Evolutionary conservation across 64 coral and sea anemone genomes (phyloP).

Genomic region (Hydrozoanthus tunicans): DNA sequence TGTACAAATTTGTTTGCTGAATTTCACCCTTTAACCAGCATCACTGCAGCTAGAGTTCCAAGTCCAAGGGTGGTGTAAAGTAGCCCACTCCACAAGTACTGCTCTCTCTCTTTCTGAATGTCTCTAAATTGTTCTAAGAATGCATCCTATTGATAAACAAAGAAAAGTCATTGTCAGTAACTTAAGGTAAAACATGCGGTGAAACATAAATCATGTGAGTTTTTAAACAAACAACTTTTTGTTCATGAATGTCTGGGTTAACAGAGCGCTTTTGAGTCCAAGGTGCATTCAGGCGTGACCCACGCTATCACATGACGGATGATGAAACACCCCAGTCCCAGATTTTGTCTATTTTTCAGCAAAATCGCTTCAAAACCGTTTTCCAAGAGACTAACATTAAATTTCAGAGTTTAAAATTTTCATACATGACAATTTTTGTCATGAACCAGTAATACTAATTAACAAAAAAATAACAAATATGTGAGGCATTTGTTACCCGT

Average conservation of each 20-base stretch:
- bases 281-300: neutral
- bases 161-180: neutral
- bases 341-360: neutral
- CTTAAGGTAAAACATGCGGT: neutral
- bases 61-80: slow-evolving; percentile 85
- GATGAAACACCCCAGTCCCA: neutral
- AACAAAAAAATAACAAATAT: neutral
- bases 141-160: slow-evolving; percentile 64
- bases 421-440: too few relatives aligned
- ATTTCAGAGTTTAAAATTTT: neutral
- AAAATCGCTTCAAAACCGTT: too few relatives aligned
- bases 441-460: neutral
- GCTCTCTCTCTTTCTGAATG: slow-evolving; percentile 68
- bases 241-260: slow-evolving; percentile 10
- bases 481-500: neutral
- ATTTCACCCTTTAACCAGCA: slow-evolving; percentile 65
- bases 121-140: slow-evolving; percentile 86
- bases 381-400: neutral
- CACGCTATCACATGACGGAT: neutral
- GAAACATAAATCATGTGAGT: neutral
- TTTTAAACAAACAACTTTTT: neutral
- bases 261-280: neutral
- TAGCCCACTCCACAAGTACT: slow-evolving; percentile 83
- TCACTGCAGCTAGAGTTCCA: slow-evolving; percentile 79
- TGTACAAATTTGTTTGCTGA: neutral